These are phyloP conservation scores for Schizotus pectinicornis DNA, from an alignment of 2,888 invertebrate species.

Conservation along the genomic window DNA sequence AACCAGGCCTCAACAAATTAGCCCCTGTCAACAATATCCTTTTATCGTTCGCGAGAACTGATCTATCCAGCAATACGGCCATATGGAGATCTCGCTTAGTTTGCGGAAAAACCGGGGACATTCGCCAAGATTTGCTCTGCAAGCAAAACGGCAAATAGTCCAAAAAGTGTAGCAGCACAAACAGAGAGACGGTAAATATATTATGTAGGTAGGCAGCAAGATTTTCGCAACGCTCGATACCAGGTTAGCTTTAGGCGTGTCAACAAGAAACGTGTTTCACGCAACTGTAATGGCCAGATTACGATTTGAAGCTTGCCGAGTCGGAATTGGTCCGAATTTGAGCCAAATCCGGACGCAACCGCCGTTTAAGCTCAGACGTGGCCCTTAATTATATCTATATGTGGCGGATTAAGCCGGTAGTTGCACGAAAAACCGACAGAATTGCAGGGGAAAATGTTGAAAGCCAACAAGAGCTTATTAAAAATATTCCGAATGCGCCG, in stretches of 20 bases:
- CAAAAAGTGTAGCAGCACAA: no score
- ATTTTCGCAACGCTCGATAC: conserved; percentile 12
- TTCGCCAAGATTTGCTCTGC: not conserved
- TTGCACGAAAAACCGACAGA: no score
- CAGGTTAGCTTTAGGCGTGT: conserved; percentile 21
- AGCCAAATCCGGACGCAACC: not conserved
- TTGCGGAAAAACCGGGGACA: not conserved
- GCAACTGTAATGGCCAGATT: conserved; percentile 31
- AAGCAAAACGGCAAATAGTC: conserved; percentile 4
- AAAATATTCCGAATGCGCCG: no score
- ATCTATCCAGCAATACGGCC: no score
- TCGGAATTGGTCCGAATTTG: conserved; percentile 18
- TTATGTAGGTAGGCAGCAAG: conserved; percentile 3
- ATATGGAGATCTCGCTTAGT: no score
- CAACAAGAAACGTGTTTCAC: conserved; percentile 31
- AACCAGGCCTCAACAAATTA: no score
- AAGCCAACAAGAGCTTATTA: no score
- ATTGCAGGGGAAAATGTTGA: no score
- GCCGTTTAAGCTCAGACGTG: conserved; percentile 3
- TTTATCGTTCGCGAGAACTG: no score
- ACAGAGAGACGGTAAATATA: no score
- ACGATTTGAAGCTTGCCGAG: conserved; percentile 24
- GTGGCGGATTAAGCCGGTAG: no score
- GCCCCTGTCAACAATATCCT: no score
- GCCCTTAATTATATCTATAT: not conserved